Evolutionary conservation across 2,113 vertebrate genomes (phyloP).

Genomic region (Herpetotheres cachinnans): DNA sequence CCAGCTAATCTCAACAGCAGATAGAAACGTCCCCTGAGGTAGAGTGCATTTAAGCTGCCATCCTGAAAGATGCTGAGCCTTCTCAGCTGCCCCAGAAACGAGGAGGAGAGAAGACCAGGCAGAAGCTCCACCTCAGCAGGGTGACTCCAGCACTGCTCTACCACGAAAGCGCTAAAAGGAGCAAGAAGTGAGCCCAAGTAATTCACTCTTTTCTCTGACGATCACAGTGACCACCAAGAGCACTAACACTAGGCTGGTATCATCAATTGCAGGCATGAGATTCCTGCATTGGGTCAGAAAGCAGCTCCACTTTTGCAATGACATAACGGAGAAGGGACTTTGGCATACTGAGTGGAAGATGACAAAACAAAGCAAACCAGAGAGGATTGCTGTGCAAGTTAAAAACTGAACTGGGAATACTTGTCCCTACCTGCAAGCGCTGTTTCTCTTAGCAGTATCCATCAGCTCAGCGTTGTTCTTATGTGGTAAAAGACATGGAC

Average conservation of each 20-base stretch:
- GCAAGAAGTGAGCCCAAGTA: background rate
- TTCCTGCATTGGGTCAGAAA: background rate
- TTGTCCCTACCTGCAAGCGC: slow-evolving; percentile 39
- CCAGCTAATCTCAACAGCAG: background rate
- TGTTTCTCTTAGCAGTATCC: background rate
- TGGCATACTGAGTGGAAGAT: background rate
- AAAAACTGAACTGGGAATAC: background rate
- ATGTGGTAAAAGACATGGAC: slow-evolving; percentile 17
- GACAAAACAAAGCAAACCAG: background rate
- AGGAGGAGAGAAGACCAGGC: background rate
- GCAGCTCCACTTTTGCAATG: background rate
- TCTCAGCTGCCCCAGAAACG: background rate
- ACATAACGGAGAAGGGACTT: background rate
- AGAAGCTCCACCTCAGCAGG: background rate
- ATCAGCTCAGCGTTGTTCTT: background rate
- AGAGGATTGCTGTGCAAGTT: background rate
- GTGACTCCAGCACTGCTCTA: background rate
- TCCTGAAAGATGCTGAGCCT: background rate
- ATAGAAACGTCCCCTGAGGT: background rate
- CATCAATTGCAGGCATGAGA: background rate
- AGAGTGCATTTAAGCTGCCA: background rate
- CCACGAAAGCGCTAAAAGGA: background rate
- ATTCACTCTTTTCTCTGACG: background rate
- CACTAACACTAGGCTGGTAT: background rate
- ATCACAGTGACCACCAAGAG: background rate